Percentiles rank a stretch among this genome's conserved stretches.
phyloP scores from a whole-genome alignment of 2,797 vertebrate genomes.

The Melanotaenia pygmaea region DNA sequence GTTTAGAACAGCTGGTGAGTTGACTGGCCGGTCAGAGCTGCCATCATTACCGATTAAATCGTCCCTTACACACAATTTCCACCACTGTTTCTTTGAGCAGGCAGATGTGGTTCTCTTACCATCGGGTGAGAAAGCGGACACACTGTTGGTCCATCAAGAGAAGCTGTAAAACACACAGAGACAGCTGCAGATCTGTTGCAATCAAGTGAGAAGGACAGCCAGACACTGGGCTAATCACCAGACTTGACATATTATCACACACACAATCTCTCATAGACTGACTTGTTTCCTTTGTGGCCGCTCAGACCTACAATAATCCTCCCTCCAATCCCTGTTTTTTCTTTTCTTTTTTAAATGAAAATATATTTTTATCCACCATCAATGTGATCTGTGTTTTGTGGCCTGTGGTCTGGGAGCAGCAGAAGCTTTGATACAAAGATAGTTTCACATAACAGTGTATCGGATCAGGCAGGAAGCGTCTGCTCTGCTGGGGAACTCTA shows the following conservation, averaged over 20 bases:
- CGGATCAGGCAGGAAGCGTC: constrained; percentile 60
- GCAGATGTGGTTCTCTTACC: constrained; percentile 17
- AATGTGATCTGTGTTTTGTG: neutral
- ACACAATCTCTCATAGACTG: constrained; percentile 3
- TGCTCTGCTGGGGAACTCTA: constrained; percentile 58
- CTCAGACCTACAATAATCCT: neutral
- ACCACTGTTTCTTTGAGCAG: constrained; percentile 7
- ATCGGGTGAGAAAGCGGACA: constrained; percentile 19
- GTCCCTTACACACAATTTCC: neutral
- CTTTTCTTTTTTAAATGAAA: neutral
- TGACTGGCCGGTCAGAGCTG: constrained; percentile 32
- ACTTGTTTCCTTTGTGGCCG: neutral
- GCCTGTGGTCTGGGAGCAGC: neutral
- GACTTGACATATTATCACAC: neutral
- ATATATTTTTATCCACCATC: neutral
- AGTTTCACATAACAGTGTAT: constrained; percentile 28
- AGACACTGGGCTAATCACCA: neutral
- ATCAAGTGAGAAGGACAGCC: constrained; percentile 4
- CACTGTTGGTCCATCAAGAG: constrained; percentile 5
- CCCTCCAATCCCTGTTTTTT: neutral
- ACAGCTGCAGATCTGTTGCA: constrained; percentile 4
- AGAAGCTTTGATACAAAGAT: neutral
- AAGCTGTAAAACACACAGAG: neutral
- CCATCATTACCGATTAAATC: constrained; percentile 23
- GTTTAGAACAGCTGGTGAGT: constrained; percentile 36